Evolutionary conservation across 2,888 invertebrate genomes (phyloP).

Genomic region (Galerucella calmariensis): DNA sequence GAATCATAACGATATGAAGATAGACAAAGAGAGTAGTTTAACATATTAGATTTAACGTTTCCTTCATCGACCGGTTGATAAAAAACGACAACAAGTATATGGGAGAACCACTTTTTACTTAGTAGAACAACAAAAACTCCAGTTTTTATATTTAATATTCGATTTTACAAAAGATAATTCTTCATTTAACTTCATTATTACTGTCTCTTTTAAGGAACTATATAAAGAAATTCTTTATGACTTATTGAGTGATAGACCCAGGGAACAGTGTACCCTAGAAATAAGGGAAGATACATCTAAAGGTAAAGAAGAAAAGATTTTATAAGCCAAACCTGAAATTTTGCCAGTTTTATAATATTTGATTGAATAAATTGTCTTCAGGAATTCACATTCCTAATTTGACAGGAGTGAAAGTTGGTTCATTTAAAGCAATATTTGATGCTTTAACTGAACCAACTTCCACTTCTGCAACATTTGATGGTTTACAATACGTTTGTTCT

Average conservation of each 20-base stretch:
- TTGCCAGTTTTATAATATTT: background rate
- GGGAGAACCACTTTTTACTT: background rate
- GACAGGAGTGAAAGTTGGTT: constrained; percentile 73
- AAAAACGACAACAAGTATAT: background rate
- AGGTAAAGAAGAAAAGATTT: constrained; percentile 40
- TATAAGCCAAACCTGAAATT: background rate
- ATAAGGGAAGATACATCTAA: constrained; percentile 80
- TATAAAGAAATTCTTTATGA: constrained; percentile 92
- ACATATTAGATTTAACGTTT: too few relatives aligned
- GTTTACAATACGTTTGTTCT: background rate
- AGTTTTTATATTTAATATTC: constrained; percentile 71
- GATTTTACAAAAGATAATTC: constrained; percentile 64
- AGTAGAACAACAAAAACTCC: background rate
- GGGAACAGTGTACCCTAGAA: constrained; percentile 79
- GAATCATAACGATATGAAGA: too few relatives aligned
- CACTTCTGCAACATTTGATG: too few relatives aligned
- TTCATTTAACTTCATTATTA: constrained; percentile 74
- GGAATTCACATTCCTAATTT: constrained; percentile 75
- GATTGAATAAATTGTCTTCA: constrained; percentile 28
- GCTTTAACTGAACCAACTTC: constrained; percentile 56
- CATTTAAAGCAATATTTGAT: constrained; percentile 75
- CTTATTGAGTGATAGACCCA: constrained; percentile 75
- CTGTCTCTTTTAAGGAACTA: constrained; percentile 87
- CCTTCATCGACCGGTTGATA: too few relatives aligned
- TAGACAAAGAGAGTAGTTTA: too few relatives aligned